phyloP scores from a whole-genome alignment of 2,113 vertebrate genomes.

The Laticauda colubrina region DNA sequence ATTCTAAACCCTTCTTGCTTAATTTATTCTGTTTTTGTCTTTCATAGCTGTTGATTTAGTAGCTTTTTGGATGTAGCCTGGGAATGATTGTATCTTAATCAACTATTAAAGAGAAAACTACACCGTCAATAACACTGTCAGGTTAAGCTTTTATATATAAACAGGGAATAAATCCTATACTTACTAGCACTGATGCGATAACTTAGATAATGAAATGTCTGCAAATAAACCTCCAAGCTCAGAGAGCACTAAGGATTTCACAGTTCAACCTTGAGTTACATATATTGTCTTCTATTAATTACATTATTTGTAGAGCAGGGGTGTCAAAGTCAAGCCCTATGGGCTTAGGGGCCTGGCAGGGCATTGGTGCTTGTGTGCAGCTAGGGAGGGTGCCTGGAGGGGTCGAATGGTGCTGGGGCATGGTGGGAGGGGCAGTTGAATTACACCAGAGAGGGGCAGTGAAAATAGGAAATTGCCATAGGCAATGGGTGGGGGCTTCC shows the following conservation, averaged over 20 bases:
- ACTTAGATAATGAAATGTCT: background rate
- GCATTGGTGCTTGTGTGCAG: no score
- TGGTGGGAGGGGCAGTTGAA: no score
- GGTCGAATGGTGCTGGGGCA: no score
- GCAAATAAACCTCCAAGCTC: background rate
- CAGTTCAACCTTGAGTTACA: background rate
- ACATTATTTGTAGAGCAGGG: background rate
- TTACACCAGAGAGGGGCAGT: no score
- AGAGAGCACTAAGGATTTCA: background rate
- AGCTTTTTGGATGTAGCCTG: conserved; percentile 69
- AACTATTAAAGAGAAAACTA: background rate
- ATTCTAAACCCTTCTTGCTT: conserved; percentile 54
- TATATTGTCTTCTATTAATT: background rate
- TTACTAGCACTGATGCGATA: background rate
- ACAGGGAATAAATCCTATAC: background rate
- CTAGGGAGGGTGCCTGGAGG: no score
- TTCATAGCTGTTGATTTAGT: conserved; percentile 68
- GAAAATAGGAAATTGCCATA: no score
- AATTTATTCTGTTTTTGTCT: conserved; percentile 58
- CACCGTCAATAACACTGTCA: background rate
- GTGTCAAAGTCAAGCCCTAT: no score
- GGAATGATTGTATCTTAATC: conserved; percentile 53
- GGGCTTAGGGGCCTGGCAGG: no score
- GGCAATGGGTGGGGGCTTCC: no score
- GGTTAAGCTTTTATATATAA: background rate